Evolutionary conservation across 1,140 invertebrate species (phyloP), one percentile per base, ranked within the genome.

Genomic region (Phortica variegata): DNA sequence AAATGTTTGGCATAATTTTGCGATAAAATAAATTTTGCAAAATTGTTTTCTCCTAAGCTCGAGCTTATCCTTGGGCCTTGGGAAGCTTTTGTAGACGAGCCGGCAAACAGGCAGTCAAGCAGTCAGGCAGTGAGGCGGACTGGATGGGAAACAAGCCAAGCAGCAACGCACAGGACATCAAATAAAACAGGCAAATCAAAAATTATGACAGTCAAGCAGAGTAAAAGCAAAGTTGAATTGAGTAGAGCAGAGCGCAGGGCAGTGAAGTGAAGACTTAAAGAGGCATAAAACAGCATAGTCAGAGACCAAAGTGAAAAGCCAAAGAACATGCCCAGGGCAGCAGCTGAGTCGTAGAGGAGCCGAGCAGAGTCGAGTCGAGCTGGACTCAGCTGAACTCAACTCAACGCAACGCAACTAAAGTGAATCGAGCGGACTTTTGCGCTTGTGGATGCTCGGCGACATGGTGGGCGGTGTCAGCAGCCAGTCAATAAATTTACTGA

Each of bases 1-100:
- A 68, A 68, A 68, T 68, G 63, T 63, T 68, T 68, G 63, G 63
- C 63, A 68, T 68, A 68, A 68, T 68, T 68, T 68, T 66, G 63
- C 63, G 63, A 68, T 68, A 68, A 68, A 68, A 68, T 68, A 68
- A 68, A 68, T 68, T 68, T 68, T 68, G 63, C 63, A 68, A 68
- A 68, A 68, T 68, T 68, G 63, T 68, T 68, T 63, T 68, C 68
- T 63, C 23, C 57, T 68, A 68, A 68, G 63, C 63, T 62, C 54
- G 50, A 68, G 63, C 63, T 66, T 66, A 66, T 56, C 47, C 44
- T 39, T 41, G 54, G 60, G 52, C 48, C 49, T 37, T 51, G 33
- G 33, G 12, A 34, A 15, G 33, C 33, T n/a, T n/a, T n/a, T n/a
- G n/a, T n/a, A n/a, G 33, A 10, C 33, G 12, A 15, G 33, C 33